phyloP scores from a whole-genome alignment of 2,797 vertebrate species.

The Sciaenops ocellatus region DNA sequence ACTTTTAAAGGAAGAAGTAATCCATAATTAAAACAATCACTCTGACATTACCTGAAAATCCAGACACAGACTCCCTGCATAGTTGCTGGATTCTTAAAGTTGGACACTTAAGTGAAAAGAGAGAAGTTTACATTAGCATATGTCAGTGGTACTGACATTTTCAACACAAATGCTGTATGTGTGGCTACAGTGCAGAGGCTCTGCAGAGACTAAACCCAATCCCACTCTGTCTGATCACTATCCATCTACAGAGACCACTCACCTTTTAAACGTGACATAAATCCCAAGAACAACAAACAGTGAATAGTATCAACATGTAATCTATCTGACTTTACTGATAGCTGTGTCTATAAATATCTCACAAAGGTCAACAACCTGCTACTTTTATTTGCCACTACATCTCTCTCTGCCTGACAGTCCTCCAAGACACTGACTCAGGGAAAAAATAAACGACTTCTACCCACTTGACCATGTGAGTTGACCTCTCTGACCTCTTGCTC shows the following conservation, averaged over 20 bases:
- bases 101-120: conserved; percentile 43
- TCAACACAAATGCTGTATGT: conserved; percentile 33
- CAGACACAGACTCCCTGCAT: conserved; percentile 70
- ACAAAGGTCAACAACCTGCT: not conserved
- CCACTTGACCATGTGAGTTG: conserved; percentile 74
- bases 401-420: not conserved
- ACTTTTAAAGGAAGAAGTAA: not conserved
- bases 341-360: not conserved
- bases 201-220: not conserved
- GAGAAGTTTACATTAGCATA: conserved; percentile 47
- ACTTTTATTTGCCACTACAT: not conserved
- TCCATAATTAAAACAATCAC: not conserved
- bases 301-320: not conserved
- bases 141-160: conserved; percentile 24
- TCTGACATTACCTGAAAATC: conserved; percentile 71
- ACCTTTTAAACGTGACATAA: not conserved
- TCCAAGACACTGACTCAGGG: conserved; percentile 24
- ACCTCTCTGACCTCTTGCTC: conserved; percentile 61
- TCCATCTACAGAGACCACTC: not conserved
- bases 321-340: not conserved
- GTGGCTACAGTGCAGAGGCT: not conserved
- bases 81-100: conserved; percentile 43
- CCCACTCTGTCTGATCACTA: not conserved
- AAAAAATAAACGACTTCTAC: conserved; percentile 33
- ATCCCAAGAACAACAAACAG: not conserved